A percentile compares a stretch with the other conserved stretches of the same genome.
phyloP scores from a whole-genome alignment of 2,888 invertebrate genomes.

The Dicyrtoma fusca region DNA sequence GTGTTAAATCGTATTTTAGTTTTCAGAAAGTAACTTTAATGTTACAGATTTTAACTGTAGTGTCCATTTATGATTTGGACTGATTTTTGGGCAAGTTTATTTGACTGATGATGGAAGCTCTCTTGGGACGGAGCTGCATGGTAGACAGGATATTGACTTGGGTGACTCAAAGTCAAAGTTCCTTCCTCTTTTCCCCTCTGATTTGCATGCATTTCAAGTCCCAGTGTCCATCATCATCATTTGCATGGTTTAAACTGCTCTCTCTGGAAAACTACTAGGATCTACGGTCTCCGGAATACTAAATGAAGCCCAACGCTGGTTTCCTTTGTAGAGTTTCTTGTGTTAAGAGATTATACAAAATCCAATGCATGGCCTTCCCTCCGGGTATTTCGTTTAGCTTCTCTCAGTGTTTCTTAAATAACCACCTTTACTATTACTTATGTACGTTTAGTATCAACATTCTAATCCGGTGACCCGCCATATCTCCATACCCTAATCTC shows the following conservation, averaged over 20 bases:
- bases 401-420: neutral
- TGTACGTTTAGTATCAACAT: neutral
- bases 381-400: conserved; percentile 10
- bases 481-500: too few species aligned
- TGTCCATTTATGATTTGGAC: neutral
- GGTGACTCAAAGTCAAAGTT: neutral
- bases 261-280: neutral
- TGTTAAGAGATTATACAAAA: neutral
- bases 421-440: neutral
- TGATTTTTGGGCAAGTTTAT: neutral
- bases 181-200: conserved; percentile 2
- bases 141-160: too few species aligned
- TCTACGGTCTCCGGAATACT: too few species aligned
- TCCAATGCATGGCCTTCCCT: conserved; percentile 30
- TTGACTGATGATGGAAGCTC: too few species aligned
- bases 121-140: too few species aligned
- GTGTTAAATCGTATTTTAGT: too few species aligned
- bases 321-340: too few species aligned
- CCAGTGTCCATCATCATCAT: conserved; percentile 26
- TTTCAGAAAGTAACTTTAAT: neutral
- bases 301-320: too few species aligned
- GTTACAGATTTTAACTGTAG: neutral
- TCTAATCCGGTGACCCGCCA: neutral
- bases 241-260: conserved; percentile 15
- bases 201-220: conserved; percentile 33